These are phyloP conservation scores for Rhagonycha fulva DNA, from an alignment of 2,888 invertebrate genomes.

Conservation along the genomic window DNA sequence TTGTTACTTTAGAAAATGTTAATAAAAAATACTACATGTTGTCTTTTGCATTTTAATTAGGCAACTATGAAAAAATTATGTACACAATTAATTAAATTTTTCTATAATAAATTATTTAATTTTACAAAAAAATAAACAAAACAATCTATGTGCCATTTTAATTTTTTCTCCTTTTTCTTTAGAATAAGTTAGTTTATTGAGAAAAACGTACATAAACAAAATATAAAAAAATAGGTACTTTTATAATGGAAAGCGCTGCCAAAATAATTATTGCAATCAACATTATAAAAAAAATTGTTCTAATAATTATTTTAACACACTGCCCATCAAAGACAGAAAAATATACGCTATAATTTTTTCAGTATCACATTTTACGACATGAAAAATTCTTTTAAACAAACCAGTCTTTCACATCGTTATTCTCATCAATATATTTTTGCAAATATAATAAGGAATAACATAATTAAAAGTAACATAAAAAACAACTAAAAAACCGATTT, in stretches of 20 bases:
- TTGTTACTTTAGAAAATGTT: conserved; percentile 3
- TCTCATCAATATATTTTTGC: conserved; percentile 28
- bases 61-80: neutral
- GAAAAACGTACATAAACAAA: neutral
- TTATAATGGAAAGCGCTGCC: neutral
- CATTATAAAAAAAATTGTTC: neutral
- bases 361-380: conserved; percentile 14
- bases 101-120: neutral
- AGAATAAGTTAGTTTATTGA: neutral
- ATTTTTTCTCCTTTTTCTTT: neutral
- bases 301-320: neutral
- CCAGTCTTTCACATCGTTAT: conserved; percentile 22
- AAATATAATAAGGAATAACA: conserved; percentile 31
- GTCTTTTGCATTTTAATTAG: neutral
- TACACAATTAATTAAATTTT: neutral
- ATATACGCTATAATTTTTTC: conserved; percentile 10
- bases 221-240: conserved; percentile 1
- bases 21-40: neutral
- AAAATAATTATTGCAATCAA: neutral
- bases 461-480: conserved; percentile 5
- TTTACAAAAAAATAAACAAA: neutral
- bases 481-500: conserved; percentile 1
- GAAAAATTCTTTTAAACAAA: conserved; percentile 18
- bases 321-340: neutral
- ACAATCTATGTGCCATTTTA: neutral